Conservation (phyloP, 2,797 vertebrate genomes). For the Lutjanus argentimaculatus region DNA sequence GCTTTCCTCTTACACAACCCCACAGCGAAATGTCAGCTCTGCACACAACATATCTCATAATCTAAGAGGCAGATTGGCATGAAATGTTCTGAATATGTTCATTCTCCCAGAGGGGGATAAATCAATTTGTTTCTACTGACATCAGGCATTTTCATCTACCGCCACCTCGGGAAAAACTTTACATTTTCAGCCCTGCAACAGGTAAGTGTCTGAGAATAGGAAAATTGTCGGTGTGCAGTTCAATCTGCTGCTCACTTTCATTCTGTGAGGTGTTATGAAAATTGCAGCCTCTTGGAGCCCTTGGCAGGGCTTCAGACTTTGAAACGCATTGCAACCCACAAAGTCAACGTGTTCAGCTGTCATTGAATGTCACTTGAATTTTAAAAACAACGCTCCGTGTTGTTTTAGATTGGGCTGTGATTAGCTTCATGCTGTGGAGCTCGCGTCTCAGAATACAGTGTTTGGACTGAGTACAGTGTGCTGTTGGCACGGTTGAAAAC, state of each 20-base stretch:
- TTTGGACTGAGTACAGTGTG: neutral
- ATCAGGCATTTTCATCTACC: neutral
- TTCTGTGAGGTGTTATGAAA: constrained; percentile 21
- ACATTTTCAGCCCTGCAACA: neutral
- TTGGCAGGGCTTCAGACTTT: neutral
- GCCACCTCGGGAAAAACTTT: neutral
- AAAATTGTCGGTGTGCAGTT: neutral
- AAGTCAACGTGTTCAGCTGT: constrained; percentile 15
- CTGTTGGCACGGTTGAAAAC: neutral
- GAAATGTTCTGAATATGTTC: constrained; percentile 6
- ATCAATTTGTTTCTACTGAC: neutral
- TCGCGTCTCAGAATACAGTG: constrained; percentile 13
- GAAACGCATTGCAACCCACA: constrained; percentile 12
- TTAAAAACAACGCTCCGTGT: neutral
- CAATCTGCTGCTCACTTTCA: neutral
- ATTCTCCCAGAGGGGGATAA: neutral
- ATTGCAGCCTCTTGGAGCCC: constrained; percentile 19
- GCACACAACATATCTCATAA: neutral
- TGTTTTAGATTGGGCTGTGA: constrained; percentile 8
- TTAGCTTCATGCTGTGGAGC: constrained; percentile 11
- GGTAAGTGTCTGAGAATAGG: neutral
- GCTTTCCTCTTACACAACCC: neutral
- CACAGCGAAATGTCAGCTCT: constrained; percentile 12
- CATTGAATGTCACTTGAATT: constrained; percentile 6
- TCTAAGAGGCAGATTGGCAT: neutral